Evolutionary conservation across 2,113 vertebrate genomes (phyloP), one percentile per base, ranked within the genome.

Genomic region (Channa maculata): DNA sequence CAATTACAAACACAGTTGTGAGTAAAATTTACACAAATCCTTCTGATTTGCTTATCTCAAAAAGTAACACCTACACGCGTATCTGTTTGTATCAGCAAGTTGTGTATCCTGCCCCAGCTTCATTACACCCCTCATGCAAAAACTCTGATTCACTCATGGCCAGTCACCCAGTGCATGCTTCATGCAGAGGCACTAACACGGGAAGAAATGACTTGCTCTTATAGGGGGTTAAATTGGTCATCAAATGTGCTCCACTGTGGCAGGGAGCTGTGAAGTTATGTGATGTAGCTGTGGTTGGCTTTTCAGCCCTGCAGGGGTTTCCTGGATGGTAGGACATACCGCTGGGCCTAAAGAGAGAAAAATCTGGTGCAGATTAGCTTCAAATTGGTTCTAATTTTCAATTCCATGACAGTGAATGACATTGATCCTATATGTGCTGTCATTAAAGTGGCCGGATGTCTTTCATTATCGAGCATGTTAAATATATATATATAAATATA

Each of bases 371-470:
- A 24, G 76, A 93, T 94, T 92, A 93, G 73, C 66, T 36, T 87
- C 62, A 86, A 91, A 90, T 91, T 89, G 89, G 85, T 74, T 73
- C 73, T 92, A 88, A 91, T 92, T 91, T 84, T 85, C 79, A 75
- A 77, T 86, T 53, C 69, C 65, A 72, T 83, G 85, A 89, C 77
- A 89, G 74, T 86, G 86, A 91, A 78, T 88, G 92, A 92, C 89
- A 90, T 84, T 57, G 74, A 84, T 79, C 82, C 86, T 71, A 50
- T 75, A 84, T 84, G 75, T 68, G 81, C 77, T 88, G 85, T 86
- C 86, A 91, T 92, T 92, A 92, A 89, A 89, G 72, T 74, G 1
- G 81, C 91, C 67, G 91, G 69, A 93, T 91, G 91, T 90, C 77
- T 91, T 92, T 90, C 84, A 91, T 93, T 90, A 93, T 24, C 24